Conservation (phyloP, 2,113 vertebrate species). For the Desmodus rotundus region DNA sequence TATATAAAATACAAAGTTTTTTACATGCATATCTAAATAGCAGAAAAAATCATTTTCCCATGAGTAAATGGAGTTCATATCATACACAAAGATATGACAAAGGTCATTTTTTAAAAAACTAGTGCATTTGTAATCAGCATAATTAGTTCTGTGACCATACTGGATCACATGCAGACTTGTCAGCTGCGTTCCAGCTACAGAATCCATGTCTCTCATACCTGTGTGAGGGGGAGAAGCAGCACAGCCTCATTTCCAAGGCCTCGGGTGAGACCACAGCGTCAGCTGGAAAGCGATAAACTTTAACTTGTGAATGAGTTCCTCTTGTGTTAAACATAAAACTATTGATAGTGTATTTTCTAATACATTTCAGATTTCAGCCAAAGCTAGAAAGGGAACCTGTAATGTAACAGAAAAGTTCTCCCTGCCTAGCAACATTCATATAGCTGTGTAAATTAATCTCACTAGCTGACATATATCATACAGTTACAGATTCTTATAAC, state of each 20-base stretch:
- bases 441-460: not conserved
- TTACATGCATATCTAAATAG: not conserved
- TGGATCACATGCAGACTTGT: conserved; percentile 9
- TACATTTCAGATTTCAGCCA: not conserved
- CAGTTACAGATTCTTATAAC: not conserved
- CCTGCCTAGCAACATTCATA: not conserved
- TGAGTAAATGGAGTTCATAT: not conserved
- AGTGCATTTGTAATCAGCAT: not conserved
- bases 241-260: not conserved
- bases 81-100: not conserved
- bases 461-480: not conserved
- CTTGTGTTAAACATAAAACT: conserved; percentile 38
- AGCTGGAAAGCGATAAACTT: conserved; percentile 18
- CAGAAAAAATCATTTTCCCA: not conserved
- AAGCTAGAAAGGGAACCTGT: not conserved
- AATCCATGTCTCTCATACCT: not conserved
- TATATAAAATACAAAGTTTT: not conserved
- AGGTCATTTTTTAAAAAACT: not conserved
- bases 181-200: not conserved
- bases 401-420: not conserved
- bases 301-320: not conserved
- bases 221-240: not conserved
- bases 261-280: not conserved
- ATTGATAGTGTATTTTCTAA: conserved; percentile 5
- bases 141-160: not conserved